Conservation (phyloP, 2,797 vertebrate species). For the Simalia tracyae region DNA sequence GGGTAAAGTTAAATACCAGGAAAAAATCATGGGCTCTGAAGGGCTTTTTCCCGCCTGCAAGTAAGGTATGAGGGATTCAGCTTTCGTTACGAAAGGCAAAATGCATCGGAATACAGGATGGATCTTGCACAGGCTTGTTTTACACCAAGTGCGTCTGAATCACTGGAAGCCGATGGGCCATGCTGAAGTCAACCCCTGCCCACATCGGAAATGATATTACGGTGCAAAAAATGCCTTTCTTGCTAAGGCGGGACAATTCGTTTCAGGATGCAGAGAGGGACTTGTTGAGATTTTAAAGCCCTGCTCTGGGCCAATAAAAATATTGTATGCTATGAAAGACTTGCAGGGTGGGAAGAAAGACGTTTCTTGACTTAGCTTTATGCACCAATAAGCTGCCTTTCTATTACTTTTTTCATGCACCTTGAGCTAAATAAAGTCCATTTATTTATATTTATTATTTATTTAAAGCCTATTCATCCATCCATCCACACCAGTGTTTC, state of each 20-base stretch:
- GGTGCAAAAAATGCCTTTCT: background rate
- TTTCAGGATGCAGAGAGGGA: background rate
- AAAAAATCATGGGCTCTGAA: background rate
- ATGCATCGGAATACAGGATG: background rate
- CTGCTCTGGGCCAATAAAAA: background rate
- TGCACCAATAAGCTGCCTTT: background rate
- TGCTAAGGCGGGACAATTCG: background rate
- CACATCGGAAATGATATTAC: background rate
- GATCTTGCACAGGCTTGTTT: background rate
- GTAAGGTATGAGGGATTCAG: background rate
- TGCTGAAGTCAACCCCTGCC: no score
- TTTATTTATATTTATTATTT: background rate
- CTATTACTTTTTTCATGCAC: background rate
- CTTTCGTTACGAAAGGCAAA: background rate
- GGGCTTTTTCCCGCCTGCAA: rapidly evolving
- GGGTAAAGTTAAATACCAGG: background rate
- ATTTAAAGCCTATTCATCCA: background rate
- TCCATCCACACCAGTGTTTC: no score
- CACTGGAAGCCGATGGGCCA: background rate
- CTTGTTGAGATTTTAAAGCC: background rate
- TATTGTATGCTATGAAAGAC: background rate
- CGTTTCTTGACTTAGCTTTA: background rate
- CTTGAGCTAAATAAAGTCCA: background rate
- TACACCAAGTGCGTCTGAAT: background rate
- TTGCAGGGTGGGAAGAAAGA: background rate